Evolutionary conservation across 2,888 invertebrate species (phyloP).

Genomic region (Lepidocyrtinus sp.): DNA sequence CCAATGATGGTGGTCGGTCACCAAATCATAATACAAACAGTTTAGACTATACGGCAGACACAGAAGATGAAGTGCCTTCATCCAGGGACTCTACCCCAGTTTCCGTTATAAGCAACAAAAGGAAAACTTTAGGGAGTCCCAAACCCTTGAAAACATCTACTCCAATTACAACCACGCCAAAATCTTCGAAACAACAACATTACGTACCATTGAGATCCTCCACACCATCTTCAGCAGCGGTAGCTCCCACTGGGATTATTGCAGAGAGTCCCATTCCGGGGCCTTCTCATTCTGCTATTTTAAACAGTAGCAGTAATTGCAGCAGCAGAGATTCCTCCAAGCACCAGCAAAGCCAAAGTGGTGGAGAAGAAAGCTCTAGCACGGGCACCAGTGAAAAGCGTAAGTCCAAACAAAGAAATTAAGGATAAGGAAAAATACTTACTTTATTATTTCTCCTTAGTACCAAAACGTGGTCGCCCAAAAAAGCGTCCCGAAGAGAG

Average conservation of each 20-base stretch:
- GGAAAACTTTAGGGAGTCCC: conserved; percentile 42
- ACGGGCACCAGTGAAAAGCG: conserved; percentile 59
- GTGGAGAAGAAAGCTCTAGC: conserved; percentile 50
- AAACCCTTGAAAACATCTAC: conserved; percentile 55
- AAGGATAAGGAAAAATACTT: background rate
- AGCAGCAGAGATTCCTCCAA: conserved; percentile 19
- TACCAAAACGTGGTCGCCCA: conserved; percentile 64
- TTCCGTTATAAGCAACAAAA: conserved; percentile 32
- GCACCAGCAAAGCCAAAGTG: conserved; percentile 32
- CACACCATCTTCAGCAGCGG: conserved; percentile 20
- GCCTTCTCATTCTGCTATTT: conserved; percentile 42
- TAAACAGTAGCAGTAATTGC: conserved; percentile 41
- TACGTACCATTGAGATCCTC: conserved; percentile 27
- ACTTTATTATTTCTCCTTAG: conserved; percentile 9
- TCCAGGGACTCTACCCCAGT: conserved; percentile 51
- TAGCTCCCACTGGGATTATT: background rate
- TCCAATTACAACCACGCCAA: conserved; percentile 42
- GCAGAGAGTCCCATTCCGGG: conserved; percentile 45
- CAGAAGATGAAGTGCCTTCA: conserved; percentile 50
- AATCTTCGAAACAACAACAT: conserved; percentile 40
- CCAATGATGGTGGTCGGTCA: conserved; percentile 36
- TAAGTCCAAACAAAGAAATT: conserved; percentile 26
- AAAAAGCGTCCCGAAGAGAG: conserved; percentile 65
- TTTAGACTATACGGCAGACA: conserved; percentile 54
- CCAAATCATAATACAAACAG: conserved; percentile 43